A percentile compares a stretch with the other conserved stretches of the same genome.
phyloP scores from a whole-genome alignment of 2,888 invertebrate genomes.

The Coremacera marginata region DNA sequence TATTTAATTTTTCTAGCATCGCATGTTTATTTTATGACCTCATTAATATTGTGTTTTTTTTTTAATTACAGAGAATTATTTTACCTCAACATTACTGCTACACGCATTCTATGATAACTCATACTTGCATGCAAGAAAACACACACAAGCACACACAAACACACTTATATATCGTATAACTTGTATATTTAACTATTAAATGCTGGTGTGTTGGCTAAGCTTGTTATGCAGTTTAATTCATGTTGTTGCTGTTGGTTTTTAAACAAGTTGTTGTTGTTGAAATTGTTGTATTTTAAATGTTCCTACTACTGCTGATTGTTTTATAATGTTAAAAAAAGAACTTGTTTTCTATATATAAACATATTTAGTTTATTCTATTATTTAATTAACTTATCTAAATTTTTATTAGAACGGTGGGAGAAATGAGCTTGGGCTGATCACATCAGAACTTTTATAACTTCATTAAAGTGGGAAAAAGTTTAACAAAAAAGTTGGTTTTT shows the following conservation, averaged over 20 bases:
- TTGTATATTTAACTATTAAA: not conserved
- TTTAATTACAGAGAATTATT: not conserved
- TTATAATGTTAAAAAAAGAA: too few species aligned
- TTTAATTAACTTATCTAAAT: too few species aligned
- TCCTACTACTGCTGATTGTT: too few species aligned
- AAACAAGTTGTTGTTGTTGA: slow-evolving; percentile 16
- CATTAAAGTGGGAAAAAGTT: too few species aligned
- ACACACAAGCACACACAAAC: not conserved
- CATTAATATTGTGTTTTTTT: not conserved
- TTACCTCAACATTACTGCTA: not conserved
- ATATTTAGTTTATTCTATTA: too few species aligned
- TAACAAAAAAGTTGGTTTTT: too few species aligned
- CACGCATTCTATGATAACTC: not conserved
- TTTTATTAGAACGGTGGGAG: too few species aligned
- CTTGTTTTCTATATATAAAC: too few species aligned
- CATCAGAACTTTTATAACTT: too few species aligned
- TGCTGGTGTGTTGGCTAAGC: not conserved
- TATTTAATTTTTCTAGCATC: not conserved
- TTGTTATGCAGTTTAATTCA: not conserved
- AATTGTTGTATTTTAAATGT: slow-evolving; percentile 8
- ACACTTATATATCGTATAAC: too few species aligned
- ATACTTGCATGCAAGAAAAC: not conserved
- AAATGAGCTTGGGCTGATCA: too few species aligned
- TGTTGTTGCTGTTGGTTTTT: not conserved
- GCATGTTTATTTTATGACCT: slow-evolving; percentile 12